Conservation (phyloP, 2,113 vertebrate genomes). For the Platichthys stellatus region DNA sequence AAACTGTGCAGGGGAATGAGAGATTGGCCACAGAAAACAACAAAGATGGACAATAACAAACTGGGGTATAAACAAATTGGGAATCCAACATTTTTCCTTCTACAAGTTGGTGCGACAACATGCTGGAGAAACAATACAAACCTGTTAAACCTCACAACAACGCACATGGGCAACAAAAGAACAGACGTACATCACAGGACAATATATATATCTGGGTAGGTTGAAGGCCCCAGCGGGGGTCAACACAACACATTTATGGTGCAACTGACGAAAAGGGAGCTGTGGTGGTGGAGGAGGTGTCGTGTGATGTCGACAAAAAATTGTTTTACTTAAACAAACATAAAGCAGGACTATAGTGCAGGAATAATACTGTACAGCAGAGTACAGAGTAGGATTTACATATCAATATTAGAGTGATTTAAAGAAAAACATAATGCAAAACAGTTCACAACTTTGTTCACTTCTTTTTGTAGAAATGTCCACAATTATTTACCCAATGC, state of each 20-base stretch:
- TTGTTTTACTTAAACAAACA: background rate
- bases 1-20: background rate
- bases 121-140: constrained; percentile 17
- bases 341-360: background rate
- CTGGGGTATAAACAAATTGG: background rate
- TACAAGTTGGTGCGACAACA: background rate
- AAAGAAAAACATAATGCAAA: background rate
- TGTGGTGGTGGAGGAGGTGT: background rate
- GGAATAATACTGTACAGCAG: background rate
- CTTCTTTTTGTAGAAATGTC: background rate
- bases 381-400: background rate
- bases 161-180: background rate
- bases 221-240: background rate
- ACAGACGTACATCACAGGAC: background rate
- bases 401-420: background rate
- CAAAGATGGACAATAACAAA: background rate
- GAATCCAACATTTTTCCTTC: background rate
- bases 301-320: background rate
- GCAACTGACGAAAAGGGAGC: background rate
- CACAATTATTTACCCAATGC: background rate
- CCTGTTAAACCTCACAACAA: constrained; percentile 6
- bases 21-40: background rate
- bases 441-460: too few relatives aligned
- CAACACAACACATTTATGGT: constrained; percentile 1
- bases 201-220: background rate